These are phyloP conservation scores for Scaptomyza montana DNA, from an alignment of 1,140 invertebrate genomes.

Conservation along the genomic window DNA sequence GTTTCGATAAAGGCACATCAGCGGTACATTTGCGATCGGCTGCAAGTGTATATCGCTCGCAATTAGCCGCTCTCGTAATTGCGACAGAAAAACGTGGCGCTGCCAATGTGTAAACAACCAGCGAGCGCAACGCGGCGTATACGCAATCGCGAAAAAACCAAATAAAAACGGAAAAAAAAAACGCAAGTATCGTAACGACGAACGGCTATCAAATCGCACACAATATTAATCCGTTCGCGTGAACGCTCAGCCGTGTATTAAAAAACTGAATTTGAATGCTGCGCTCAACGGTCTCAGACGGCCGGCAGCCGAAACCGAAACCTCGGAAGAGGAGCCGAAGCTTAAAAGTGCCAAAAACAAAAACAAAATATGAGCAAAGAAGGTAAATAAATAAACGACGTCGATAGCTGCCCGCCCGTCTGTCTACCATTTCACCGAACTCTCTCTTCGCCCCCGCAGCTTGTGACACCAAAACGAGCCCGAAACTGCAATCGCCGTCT, in stretches of 20 bases:
- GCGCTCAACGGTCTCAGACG: conserved; percentile 37
- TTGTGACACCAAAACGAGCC: conserved; percentile 68
- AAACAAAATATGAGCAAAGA: conserved; percentile 16
- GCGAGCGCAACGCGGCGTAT: conserved; percentile 39
- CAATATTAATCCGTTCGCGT: conserved; percentile 58
- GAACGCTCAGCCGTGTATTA: conserved; percentile 60
- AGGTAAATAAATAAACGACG: conserved; percentile 32
- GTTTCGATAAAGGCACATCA: conserved; percentile 30
- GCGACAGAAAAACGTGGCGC: conserved; percentile 28
- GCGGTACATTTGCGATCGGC: conserved; percentile 10
- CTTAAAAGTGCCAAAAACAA: conserved; percentile 63
- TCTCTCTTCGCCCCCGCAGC: conserved; percentile 46
- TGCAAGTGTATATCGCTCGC: conserved; percentile 9
- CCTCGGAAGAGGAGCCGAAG: conserved; percentile 63
- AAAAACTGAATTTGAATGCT: conserved; percentile 63
- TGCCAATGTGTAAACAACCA: conserved; percentile 2
- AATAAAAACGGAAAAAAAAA: neutral
- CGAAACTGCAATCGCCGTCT: conserved; percentile 60
- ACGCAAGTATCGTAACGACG: neutral
- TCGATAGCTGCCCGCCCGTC: neutral
- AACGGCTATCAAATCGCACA: conserved; percentile 37
- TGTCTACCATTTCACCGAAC: conserved; percentile 8
- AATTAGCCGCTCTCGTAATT: conserved; percentile 2
- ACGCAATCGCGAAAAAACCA: conserved; percentile 49
- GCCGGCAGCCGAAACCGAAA: conserved; percentile 47